phyloP scores from a whole-genome alignment of 2,113 vertebrate genomes.

The Odontesthes bonariensis region DNA sequence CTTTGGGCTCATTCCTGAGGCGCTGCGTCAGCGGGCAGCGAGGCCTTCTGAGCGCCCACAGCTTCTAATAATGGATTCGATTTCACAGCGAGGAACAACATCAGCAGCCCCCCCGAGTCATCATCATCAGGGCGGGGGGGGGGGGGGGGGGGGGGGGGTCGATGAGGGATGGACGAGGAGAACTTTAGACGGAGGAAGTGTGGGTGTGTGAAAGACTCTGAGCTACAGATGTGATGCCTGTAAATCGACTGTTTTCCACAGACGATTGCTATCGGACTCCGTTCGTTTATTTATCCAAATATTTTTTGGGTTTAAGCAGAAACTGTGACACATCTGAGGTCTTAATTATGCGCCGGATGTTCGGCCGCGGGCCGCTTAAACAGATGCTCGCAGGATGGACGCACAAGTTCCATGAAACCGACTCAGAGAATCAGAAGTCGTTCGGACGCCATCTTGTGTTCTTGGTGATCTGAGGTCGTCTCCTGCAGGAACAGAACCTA shows the following conservation, averaged over 20 bases:
- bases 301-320: too few relatives aligned
- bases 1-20: slow-evolving; percentile 82
- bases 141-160: background rate
- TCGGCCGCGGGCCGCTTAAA: too few relatives aligned
- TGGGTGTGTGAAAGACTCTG: background rate
- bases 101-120: slow-evolving; percentile 24
- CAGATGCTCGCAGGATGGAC: too few relatives aligned
- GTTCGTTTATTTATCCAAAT: too few relatives aligned
- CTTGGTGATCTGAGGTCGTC: too few relatives aligned
- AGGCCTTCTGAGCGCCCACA: slow-evolving; percentile 60
- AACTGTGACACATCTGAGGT: too few relatives aligned
- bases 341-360: too few relatives aligned
- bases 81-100: slow-evolving; percentile 67
- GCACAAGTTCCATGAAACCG: too few relatives aligned
- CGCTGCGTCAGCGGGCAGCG: slow-evolving; percentile 75
- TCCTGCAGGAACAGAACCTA: too few relatives aligned
- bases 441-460: too few relatives aligned
- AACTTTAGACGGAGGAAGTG: background rate
- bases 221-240: background rate
- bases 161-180: background rate
- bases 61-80: slow-evolving; percentile 70
- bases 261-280: background rate
- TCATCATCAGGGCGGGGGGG: slow-evolving; percentile 19
- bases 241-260: too few relatives aligned
- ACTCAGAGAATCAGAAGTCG: too few relatives aligned